Conservation (phyloP, 1,140 invertebrate genomes). For the Drosophila nigromelanica region DNA sequence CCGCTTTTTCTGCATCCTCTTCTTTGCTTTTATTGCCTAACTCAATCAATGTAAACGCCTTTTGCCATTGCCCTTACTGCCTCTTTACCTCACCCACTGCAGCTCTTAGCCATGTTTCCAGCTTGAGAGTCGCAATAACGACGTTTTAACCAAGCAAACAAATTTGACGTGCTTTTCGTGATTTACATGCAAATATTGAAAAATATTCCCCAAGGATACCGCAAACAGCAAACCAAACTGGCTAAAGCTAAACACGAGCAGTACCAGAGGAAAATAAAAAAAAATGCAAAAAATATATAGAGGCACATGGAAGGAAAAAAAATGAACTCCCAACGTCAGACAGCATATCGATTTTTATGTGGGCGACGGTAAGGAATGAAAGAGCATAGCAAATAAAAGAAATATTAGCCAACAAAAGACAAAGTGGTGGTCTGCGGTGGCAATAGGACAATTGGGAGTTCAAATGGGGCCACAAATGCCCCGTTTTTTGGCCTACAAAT, state of each 20-base stretch:
- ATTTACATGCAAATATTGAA: constrained; percentile 84
- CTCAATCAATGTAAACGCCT: constrained; percentile 76
- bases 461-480: constrained; percentile 32
- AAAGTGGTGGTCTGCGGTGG: constrained; percentile 61
- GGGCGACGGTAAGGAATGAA: constrained; percentile 53
- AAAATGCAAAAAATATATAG: constrained; percentile 19
- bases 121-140: constrained; percentile 71
- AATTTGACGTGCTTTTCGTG: constrained; percentile 83
- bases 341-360: constrained; percentile 76
- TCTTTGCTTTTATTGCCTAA: constrained; percentile 69
- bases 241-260: constrained; percentile 56
- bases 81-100: neutral
- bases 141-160: constrained; percentile 81
- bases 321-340: constrained; percentile 55
- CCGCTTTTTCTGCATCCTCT: constrained; percentile 29
- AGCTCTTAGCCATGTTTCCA: neutral
- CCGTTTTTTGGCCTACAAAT: constrained; percentile 5
- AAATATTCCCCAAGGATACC: constrained; percentile 82
- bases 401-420: constrained; percentile 81
- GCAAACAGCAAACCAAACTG: constrained; percentile 71
- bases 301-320: constrained; percentile 22
- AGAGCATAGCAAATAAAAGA: constrained; percentile 70
- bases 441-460: constrained; percentile 40
- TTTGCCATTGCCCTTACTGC: constrained; percentile 32
- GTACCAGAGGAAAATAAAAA: constrained; percentile 26